A percentile compares a stretch with the other conserved stretches of the same genome.
Evolutionary conservation across 2,113 vertebrate species (phyloP).

Genomic region (Catharus fuscescens): DNA sequence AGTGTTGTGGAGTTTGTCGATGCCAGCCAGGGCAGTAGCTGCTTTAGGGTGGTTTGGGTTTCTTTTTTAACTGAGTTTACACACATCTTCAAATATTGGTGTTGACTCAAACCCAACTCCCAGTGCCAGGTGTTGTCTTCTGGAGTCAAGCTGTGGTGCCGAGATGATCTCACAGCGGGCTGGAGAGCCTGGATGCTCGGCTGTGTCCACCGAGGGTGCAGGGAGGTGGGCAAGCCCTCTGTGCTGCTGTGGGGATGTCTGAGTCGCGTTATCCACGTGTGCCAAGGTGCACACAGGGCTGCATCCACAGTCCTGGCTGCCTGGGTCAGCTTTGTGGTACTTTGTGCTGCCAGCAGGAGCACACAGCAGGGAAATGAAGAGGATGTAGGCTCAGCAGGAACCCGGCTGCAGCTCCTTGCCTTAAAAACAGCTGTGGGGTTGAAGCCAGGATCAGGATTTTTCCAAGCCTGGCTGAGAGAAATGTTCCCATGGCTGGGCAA

Average conservation of each 20-base stretch:
- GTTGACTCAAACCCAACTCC: not conserved
- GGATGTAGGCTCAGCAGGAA: not conserved
- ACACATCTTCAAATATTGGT: not conserved
- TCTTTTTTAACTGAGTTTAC: not conserved
- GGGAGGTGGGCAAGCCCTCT: not conserved
- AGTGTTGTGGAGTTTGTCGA: not conserved
- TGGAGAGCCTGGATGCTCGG: fast-evolving
- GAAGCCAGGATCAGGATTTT: not conserved
- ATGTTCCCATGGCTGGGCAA: not conserved
- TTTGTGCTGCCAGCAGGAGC: not conserved
- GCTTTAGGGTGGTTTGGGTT: not conserved
- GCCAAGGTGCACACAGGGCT: not conserved
- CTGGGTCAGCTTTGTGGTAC: not conserved
- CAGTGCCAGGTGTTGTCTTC: not conserved
- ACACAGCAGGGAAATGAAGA: not conserved
- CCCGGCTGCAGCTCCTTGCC: not conserved
- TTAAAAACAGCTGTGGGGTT: fast-evolving
- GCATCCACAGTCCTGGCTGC: not conserved
- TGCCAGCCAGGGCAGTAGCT: not conserved
- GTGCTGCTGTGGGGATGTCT: not conserved
- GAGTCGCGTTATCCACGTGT: fast-evolving
- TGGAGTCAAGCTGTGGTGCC: fast-evolving
- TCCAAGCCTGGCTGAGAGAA: not conserved
- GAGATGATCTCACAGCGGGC: not conserved
- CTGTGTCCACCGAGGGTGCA: not conserved